phyloP scores from a whole-genome alignment of 2,888 invertebrate species.

The Eremobia ochroleuca region DNA sequence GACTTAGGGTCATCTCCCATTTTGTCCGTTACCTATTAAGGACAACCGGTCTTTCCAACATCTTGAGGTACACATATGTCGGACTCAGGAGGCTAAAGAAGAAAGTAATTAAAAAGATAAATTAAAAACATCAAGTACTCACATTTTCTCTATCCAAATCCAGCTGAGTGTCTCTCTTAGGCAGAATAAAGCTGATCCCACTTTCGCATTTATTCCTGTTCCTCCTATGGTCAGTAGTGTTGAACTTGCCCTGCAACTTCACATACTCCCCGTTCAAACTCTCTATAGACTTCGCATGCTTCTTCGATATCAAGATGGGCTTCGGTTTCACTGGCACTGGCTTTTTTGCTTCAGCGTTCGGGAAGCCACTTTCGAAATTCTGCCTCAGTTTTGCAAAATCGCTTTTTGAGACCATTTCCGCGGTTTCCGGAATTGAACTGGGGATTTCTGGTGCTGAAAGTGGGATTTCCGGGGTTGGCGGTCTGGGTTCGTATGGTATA shows the following conservation, averaged over 20 bases:
- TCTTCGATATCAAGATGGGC: constrained; percentile 72
- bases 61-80: no score
- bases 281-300: constrained; percentile 69
- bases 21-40: no score
- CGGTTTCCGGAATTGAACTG: not conserved
- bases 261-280: constrained; percentile 65
- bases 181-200: constrained; percentile 71
- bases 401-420: constrained; percentile 13
- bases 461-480: constrained; percentile 46
- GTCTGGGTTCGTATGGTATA: constrained; percentile 75
- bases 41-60: no score
- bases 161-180: constrained; percentile 79
- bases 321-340: constrained; percentile 70
- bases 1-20: no score
- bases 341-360: constrained; percentile 55
- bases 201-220: constrained; percentile 66
- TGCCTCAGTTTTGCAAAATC: constrained; percentile 81
- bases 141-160: constrained; percentile 87
- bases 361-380: constrained; percentile 79
- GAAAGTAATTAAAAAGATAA: not conserved
- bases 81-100: no score
- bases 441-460: not conserved
- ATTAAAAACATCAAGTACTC: constrained; percentile 71
- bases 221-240: constrained; percentile 77
- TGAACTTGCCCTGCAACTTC: constrained; percentile 75